These are phyloP conservation scores for Dichetophora obliterata DNA, from an alignment of 2,888 invertebrate genomes.

Conservation along the genomic window DNA sequence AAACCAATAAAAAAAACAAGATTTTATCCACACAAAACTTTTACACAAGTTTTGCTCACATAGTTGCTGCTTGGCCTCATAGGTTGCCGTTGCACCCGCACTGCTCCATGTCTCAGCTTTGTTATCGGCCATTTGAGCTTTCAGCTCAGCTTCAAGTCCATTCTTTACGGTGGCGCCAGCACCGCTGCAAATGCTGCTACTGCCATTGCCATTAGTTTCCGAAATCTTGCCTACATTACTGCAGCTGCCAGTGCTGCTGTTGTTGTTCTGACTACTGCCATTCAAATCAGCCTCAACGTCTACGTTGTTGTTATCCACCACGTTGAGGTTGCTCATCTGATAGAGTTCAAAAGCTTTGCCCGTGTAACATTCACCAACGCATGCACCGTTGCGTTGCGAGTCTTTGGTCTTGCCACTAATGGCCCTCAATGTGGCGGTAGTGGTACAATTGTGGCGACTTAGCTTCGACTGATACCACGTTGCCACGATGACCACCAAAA, in stretches of 20 bases:
- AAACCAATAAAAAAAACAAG: neutral
- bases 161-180: slow-evolving; percentile 36
- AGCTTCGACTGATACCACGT: slow-evolving; percentile 76
- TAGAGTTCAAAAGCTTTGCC: slow-evolving; percentile 66
- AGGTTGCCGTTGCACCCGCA: slow-evolving; percentile 54
- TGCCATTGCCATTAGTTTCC: slow-evolving; percentile 7
- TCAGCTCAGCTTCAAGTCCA: slow-evolving; percentile 41
- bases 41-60: slow-evolving; percentile 52
- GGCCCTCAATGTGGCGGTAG: slow-evolving; percentile 13
- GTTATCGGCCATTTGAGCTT: slow-evolving; percentile 57
- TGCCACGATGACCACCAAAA: slow-evolving; percentile 72
- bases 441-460: slow-evolving; percentile 47
- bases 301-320: slow-evolving; percentile 57
- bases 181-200: slow-evolving; percentile 27
- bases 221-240: slow-evolving; percentile 39
- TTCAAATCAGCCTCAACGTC: slow-evolving; percentile 59
- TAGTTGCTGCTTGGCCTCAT: slow-evolving; percentile 60
- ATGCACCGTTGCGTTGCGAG: slow-evolving; percentile 43
- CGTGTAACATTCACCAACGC: slow-evolving; percentile 68
- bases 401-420: slow-evolving; percentile 17
- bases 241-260: neutral
- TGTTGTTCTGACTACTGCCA: slow-evolving; percentile 56
- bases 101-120: slow-evolving; percentile 59
- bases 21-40: neutral
- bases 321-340: slow-evolving; percentile 64